These are phyloP conservation scores for Agrochola litura DNA, from an alignment of 2,888 invertebrate genomes.

Conservation along the genomic window DNA sequence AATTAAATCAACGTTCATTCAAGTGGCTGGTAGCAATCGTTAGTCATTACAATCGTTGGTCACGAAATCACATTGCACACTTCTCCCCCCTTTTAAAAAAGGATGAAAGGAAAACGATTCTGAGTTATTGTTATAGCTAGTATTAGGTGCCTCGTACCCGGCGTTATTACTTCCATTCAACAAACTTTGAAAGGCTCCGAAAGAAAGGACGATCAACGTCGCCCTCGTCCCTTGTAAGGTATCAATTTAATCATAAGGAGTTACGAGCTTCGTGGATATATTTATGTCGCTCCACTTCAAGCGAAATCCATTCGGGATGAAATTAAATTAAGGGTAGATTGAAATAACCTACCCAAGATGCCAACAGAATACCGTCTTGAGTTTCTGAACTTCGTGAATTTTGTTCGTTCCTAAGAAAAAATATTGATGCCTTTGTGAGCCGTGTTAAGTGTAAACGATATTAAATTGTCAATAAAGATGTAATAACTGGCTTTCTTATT, in stretches of 20 bases:
- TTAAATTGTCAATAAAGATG: constrained; percentile 58
- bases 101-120: constrained; percentile 43
- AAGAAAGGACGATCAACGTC: constrained; percentile 68
- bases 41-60: constrained; percentile 70
- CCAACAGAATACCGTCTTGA: constrained; percentile 68
- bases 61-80: constrained; percentile 67
- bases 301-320: constrained; percentile 68
- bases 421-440: constrained; percentile 59
- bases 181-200: constrained; percentile 61
- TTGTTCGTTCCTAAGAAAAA: constrained; percentile 52
- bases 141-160: constrained; percentile 28
- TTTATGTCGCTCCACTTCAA: constrained; percentile 70
- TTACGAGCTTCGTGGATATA: constrained; percentile 66
- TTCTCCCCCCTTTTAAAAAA: constrained; percentile 59
- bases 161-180: constrained; percentile 62
- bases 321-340: constrained; percentile 75
- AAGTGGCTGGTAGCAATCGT: constrained; percentile 77
- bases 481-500: constrained; percentile 34
- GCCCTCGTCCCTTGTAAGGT: constrained; percentile 60
- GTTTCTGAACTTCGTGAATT: constrained; percentile 60
- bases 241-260: constrained; percentile 73
- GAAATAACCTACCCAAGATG: constrained; percentile 73
- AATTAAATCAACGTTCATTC: constrained; percentile 84
- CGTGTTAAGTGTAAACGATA: constrained; percentile 50
- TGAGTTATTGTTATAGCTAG: constrained; percentile 57